Evolutionary conservation across 2,888 invertebrate genomes (phyloP), one percentile per base, ranked within the genome.

Genomic region (Caenorhabditis parvicauda): DNA sequence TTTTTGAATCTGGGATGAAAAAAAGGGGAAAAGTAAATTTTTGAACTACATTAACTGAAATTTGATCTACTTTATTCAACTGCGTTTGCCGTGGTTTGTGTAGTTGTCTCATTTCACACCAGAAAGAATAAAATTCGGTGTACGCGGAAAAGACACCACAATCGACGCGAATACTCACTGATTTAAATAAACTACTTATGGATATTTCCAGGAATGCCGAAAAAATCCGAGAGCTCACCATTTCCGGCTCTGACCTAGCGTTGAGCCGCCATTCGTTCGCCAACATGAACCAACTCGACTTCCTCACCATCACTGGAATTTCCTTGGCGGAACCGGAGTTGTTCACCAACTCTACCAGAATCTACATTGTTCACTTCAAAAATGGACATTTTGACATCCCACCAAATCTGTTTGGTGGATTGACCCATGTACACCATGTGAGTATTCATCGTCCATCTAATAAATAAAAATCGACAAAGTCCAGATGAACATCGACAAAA

Each of bases 211-310:
- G 59, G 41, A 64, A 69, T 50, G 57, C 66, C 14, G 54, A 64
- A 27, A 69, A 66, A 38, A 57, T 69, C 25, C 61, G 69, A 27
- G 69, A 69, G 24, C 28, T 69, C 27, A 41, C 55, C 14, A 64
- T 69, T 32, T 63, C 66, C 17, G 69, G 69, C 14, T 48, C 56
- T 14, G 64, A 69, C 41, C 37, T 69, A 55, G 64, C 61, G 3
- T 43, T 69, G 3, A 55, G 60, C 3, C 41, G 65, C 4, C 64
- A 69, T 38, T 54, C 59, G 17, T 60, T 69, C n/a, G 57, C 61
- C 2, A 61, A 60, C 38, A 69, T 69, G 14, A 64, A 54, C 48
- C 69, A 68, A 59, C 53, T 68, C 32, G 68, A 68, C 29, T 68
- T 68, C 38, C 58, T 68, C 14, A 64, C 64, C 27, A 38, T 69